Base-by-base conservation (phyloP, 2,113 vertebrate genomes). In the Archocentrus centrarchus region DNA sequence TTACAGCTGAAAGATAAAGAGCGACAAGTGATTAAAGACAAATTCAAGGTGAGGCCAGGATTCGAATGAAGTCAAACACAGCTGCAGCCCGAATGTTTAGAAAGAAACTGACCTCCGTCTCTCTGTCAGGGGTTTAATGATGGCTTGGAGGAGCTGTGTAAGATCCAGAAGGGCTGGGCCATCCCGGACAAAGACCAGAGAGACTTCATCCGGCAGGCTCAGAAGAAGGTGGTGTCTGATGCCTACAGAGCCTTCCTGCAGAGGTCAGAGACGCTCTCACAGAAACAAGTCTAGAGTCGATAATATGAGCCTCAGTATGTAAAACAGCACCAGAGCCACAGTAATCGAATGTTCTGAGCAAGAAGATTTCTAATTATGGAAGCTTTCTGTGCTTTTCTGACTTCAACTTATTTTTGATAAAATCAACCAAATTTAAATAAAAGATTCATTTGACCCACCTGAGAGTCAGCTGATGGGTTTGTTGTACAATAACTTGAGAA, bases 161-260 rank as follows among this genome's bases (percentile, higher is more conserved):
- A 97, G 94, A 98, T 97, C 88, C 98, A 99, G 95, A 99, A 99
- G 89, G 97, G 97, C 4, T 99, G 98, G 98, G 98, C 98, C 3
- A 97, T 99, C 79, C 98, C 98, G 0, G 98, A 99, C 93, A 96
- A 94, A 20, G 97, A 97, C 80, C 98, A 98, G 89, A 94, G 98
- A 4, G 97, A 98, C 90, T 94, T 95, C 89, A 99, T 99, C 88
- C 97, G 98, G 4, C 96, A 94, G 41, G 96, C 96, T 1, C 98
- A 99, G 95, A 99, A 96, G 86, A 96, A 55, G n/a, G 96, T 97
- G 9, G 97, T 99, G 85, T 97, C 97, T 9, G 96, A 98, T 18
- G 95, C 97, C 2, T 99, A 99, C 13, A 95, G 95, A 84, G 89
- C 94, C 61, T 99, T 99, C 81, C 93, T 99, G 82, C 96, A 95